phyloP scores from a whole-genome alignment of 1,140 invertebrate species.

The Zophobas morio region DNA sequence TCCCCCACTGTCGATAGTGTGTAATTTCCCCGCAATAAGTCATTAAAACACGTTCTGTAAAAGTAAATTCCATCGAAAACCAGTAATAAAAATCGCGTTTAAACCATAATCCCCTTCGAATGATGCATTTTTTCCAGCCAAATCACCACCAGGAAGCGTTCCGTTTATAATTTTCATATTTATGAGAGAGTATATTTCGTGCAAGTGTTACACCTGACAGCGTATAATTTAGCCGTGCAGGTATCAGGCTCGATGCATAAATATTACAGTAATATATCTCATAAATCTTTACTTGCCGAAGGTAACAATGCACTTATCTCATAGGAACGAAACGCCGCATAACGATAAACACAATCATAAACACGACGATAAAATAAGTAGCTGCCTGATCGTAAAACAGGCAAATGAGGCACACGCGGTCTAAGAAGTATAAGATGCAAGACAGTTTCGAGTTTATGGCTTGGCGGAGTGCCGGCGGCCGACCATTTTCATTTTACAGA shows the following conservation, averaged over 20 bases:
- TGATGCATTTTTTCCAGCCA: too few relatives aligned
- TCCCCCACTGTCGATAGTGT: too few relatives aligned
- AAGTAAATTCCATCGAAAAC: too few relatives aligned
- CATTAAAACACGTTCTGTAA: too few relatives aligned
- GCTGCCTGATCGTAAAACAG: conserved; percentile 32
- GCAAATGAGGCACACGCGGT: conserved; percentile 26
- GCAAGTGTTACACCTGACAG: conserved; percentile 18
- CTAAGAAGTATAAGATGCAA: conserved; percentile 32
- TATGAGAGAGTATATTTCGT: background rate
- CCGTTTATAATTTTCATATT: conserved; percentile 4
- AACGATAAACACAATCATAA: conserved; percentile 44
- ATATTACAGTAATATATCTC: background rate
- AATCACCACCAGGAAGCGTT: too few relatives aligned
- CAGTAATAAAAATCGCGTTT: too few relatives aligned
- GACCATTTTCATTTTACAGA: too few relatives aligned
- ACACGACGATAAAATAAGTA: conserved; percentile 43
- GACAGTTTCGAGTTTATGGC: conserved; percentile 20
- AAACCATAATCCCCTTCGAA: too few relatives aligned
- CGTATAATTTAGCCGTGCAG: conserved; percentile 15
- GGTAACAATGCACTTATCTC: conserved; percentile 40
- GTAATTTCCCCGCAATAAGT: too few relatives aligned
- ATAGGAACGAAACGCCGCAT: conserved; percentile 22
- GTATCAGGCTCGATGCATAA: conserved; percentile 19
- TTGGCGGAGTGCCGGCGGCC: conserved; percentile 2
- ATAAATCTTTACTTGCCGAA: conserved; percentile 42